Base-by-base conservation (phyloP, 2,113 vertebrate species). In the Scatophagus argus region DNA sequence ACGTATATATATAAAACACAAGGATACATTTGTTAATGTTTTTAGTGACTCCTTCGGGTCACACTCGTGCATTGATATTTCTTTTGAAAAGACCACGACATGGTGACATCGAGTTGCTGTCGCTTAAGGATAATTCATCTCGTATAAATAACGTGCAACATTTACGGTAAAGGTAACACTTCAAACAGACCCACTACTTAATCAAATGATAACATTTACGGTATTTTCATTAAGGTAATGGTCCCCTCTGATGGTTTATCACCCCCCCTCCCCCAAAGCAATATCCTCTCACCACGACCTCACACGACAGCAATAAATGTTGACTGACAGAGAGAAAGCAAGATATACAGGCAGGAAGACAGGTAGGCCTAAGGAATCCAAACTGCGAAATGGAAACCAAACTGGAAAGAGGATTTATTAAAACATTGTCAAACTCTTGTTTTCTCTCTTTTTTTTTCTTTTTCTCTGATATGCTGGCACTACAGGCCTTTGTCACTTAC, bases 191-290 rank as follows among this genome's bases (percentile, higher is more conserved):
- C 38, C 36, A 44, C 29, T 55, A 79, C 78, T 92, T 90, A 74
- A 85, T 93, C 85, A 89, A 83, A 51, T 80, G 80, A 78, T 85
- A 87, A 88, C 83, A 77, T 87, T 91, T 88, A 87, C 74, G 70
- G 74, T 80, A 82, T 93, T 91, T 94, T 93, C 88, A 94, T 95
- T 94, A 91, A 90, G 85, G 82, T 92, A 94, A 94, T 94, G 90
- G 90, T 79, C 34, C 79, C 86, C 61, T 76, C 72, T 82, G 71
- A 64, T 83, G 68, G 83, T 94, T 93, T 93, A 93, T 93, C 82
- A 82, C 84, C 78, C 62, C 60, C 72, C 69, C 84, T 77, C 62
- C 60, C 72, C 69, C 61, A 84, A 75, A 84, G 84, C 84, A 93
- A 89, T 89, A 91, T 93, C 81, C 78, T 86, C 83, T 88, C 85